A percentile compares a stretch with the other conserved stretches of the same genome.
phyloP scores from a whole-genome alignment of 2,888 invertebrate species.

The Mythimna ferrago region DNA sequence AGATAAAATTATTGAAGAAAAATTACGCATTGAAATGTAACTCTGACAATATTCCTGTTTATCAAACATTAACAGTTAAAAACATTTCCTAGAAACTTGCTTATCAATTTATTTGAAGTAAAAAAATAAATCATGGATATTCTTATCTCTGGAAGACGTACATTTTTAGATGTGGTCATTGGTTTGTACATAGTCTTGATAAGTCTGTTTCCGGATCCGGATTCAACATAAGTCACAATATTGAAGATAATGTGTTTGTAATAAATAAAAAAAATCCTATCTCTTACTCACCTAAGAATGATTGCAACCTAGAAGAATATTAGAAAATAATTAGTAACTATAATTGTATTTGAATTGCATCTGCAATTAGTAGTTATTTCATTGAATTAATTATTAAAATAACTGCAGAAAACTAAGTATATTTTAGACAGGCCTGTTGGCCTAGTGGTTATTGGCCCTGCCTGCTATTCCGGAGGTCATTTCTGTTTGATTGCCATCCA shows the following conservation, averaged over 20 bases:
- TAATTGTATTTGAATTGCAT: too few relatives aligned
- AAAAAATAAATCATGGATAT: constrained; percentile 30
- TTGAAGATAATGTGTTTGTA: too few relatives aligned
- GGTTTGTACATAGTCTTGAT: not conserved
- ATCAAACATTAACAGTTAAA: not conserved
- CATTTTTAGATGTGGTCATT: not conserved
- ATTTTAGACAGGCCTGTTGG: too few relatives aligned
- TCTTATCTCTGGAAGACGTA: constrained; percentile 15
- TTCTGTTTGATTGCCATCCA: too few relatives aligned
- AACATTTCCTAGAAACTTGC: not conserved
- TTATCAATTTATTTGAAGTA: constrained; percentile 22
- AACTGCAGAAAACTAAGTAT: too few relatives aligned
- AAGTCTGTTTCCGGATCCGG: constrained; percentile 4
- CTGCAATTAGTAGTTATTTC: too few relatives aligned
- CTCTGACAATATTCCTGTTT: not conserved
- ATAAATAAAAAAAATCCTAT: not conserved
- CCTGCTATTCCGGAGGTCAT: too few relatives aligned
- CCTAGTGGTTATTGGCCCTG: too few relatives aligned
- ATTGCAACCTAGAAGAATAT: too few relatives aligned
- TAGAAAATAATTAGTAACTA: too few relatives aligned
- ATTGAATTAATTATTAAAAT: too few relatives aligned
- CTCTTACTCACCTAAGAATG: not conserved
- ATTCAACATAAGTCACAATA: not conserved
- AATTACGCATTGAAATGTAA: not conserved
- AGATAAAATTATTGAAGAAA: not conserved